Percentiles rank a stretch among this genome's conserved stretches.
These are phyloP conservation scores for Chionomys nivalis DNA, from an alignment of 2,113 vertebrate genomes.

Conservation along the genomic window DNA sequence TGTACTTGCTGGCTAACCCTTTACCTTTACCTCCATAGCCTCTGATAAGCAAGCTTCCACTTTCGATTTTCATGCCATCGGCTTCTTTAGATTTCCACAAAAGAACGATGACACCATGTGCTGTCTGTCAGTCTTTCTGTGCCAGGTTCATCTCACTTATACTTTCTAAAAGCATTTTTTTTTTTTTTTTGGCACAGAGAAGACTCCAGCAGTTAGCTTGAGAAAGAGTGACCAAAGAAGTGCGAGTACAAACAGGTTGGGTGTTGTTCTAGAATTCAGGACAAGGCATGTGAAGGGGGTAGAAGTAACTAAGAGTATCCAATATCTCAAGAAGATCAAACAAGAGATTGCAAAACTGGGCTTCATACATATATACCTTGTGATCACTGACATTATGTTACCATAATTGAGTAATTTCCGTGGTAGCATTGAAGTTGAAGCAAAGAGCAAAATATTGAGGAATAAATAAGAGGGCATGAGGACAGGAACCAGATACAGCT, in stretches of 20 bases:
- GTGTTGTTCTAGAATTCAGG: constrained; percentile 7
- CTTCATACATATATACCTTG: constrained; percentile 13
- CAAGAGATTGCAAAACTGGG: not conserved
- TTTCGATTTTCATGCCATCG: not conserved
- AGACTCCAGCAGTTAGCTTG: not conserved
- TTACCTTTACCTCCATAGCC: not conserved
- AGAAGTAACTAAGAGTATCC: not conserved
- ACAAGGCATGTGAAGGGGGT: not conserved
- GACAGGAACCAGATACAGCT: not conserved
- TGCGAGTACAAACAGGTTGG: not conserved
- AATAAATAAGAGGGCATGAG: not conserved
- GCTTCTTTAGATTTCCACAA: not conserved
- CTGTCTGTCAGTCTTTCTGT: constrained; percentile 15
- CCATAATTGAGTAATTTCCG: not conserved
- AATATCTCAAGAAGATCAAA: not conserved
- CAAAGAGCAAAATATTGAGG: not conserved
- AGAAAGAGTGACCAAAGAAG: not conserved
- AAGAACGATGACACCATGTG: no score
- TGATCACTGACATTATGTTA: constrained; percentile 8
- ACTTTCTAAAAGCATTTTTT: not conserved
- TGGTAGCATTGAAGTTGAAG: not conserved
- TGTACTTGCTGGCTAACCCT: not conserved
- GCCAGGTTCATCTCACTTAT: not conserved
- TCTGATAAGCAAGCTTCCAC: no score
- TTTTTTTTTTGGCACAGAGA: not conserved